A percentile compares a stretch with the other conserved stretches of the same genome.
phyloP scores from a whole-genome alignment of 2,888 invertebrate genomes.

The Xylota segnis region DNA sequence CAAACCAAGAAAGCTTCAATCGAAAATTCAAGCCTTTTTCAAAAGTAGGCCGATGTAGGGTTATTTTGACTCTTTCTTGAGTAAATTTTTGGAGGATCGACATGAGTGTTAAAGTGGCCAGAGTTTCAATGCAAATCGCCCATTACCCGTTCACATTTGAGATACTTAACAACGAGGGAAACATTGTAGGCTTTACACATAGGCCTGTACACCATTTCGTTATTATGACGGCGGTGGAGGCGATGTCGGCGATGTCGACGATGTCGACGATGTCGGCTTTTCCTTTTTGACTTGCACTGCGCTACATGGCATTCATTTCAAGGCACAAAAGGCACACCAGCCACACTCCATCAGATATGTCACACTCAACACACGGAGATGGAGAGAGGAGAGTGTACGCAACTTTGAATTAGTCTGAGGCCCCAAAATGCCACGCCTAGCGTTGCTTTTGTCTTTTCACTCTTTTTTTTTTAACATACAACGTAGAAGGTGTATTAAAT shows the following conservation, averaged over 20 bases:
- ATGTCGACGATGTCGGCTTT: slow-evolving; percentile 38
- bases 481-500: slow-evolving; percentile 68
- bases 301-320: slow-evolving; percentile 42
- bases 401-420: slow-evolving; percentile 41
- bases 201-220: slow-evolving; percentile 1
- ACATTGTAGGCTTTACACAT: slow-evolving; percentile 18
- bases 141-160: slow-evolving; percentile 59
- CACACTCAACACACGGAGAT: too few relatives aligned
- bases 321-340: slow-evolving; percentile 6
- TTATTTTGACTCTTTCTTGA: too few relatives aligned
- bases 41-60: too few relatives aligned
- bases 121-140: slow-evolving; percentile 35
- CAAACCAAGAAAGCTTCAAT: too few relatives aligned
- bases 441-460: slow-evolving; percentile 48
- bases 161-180: slow-evolving; percentile 43
- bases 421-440: slow-evolving; percentile 66
- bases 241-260: too few relatives aligned
- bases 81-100: too few relatives aligned
- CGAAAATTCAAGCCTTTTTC: too few relatives aligned
- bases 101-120: too few relatives aligned
- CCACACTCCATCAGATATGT: neutral
- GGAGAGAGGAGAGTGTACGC: slow-evolving; percentile 53
- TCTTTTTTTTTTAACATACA: too few relatives aligned
- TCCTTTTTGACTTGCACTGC: slow-evolving; percentile 44
- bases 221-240: slow-evolving; percentile 1